phyloP scores from a whole-genome alignment of 2,113 vertebrate species.

The Elachura formosa region DNA sequence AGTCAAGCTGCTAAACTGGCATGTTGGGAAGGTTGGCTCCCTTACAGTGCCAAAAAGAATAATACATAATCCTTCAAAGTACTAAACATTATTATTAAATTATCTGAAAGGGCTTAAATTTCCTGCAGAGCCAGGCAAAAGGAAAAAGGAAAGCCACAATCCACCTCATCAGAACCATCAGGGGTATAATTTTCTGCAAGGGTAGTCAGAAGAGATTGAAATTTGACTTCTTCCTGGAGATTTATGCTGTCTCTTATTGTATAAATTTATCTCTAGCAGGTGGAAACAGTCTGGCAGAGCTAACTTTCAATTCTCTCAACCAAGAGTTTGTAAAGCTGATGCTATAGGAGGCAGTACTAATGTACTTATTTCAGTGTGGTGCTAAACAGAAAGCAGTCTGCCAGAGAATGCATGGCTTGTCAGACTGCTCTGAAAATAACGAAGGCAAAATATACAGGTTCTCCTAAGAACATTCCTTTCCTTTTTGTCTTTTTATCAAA shows the following conservation, averaged over 20 bases:
- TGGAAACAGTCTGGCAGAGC: neutral
- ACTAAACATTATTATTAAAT: neutral
- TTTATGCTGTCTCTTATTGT: neutral
- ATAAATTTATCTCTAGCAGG: neutral
- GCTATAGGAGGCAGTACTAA: neutral
- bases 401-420: neutral
- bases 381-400: neutral
- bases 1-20: neutral
- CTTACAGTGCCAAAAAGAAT: neutral
- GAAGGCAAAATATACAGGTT: neutral
- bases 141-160: neutral
- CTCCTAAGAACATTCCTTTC: neutral
- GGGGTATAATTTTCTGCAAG: neutral
- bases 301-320: neutral
- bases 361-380: neutral
- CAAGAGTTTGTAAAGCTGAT: neutral
- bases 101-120: neutral
- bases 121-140: neutral
- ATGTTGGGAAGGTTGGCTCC: neutral
- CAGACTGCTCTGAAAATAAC: neutral
- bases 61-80: neutral
- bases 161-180: neutral
- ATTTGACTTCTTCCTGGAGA: neutral
- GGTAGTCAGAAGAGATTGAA: neutral
- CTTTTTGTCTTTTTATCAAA: neutral